Percentiles rank a stretch among this genome's conserved stretches.
These are phyloP conservation scores for Eilema depressum DNA, from an alignment of 2,888 invertebrate genomes.

Conservation along the genomic window DNA sequence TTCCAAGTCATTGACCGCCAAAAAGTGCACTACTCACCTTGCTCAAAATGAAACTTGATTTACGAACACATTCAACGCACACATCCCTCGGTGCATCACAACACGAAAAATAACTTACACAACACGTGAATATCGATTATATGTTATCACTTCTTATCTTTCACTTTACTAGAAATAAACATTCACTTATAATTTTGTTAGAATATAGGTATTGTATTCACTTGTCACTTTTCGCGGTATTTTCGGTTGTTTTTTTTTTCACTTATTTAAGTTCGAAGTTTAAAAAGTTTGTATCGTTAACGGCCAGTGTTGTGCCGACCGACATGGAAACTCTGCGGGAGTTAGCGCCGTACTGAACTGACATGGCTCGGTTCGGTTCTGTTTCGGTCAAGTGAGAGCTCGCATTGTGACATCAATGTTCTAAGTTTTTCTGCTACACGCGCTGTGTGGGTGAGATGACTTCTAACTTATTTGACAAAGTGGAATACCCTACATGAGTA, in stretches of 20 bases:
- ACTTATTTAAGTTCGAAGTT: slow-evolving; percentile 39
- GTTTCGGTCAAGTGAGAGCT: slow-evolving; percentile 75
- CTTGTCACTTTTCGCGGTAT: slow-evolving; percentile 51
- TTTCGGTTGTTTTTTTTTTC: slow-evolving; percentile 28
- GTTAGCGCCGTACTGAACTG: slow-evolving; percentile 74
- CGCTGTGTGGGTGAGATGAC: slow-evolving; percentile 42
- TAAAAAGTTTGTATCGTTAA: slow-evolving; percentile 63
- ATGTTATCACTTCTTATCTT: slow-evolving; percentile 69
- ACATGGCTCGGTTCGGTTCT: slow-evolving; percentile 61
- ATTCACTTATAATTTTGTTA: slow-evolving; percentile 32
- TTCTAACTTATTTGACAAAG: slow-evolving; percentile 12
- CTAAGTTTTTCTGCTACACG: slow-evolving; percentile 62
- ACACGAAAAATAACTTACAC: slow-evolving; percentile 63
- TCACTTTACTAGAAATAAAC: slow-evolving; percentile 47
- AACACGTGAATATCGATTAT: slow-evolving; percentile 65
- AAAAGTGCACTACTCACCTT: slow-evolving; percentile 71
- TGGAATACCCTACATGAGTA: background rate
- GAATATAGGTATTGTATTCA: too few species aligned
- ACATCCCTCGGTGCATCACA: slow-evolving; percentile 74
- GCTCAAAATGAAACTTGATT: slow-evolving; percentile 74
- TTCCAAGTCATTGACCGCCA: slow-evolving; percentile 67
- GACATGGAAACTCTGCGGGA: slow-evolving; percentile 70
- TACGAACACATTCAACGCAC: slow-evolving; percentile 62
- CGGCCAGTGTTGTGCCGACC: slow-evolving; percentile 55
- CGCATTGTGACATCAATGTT: slow-evolving; percentile 70